Evolutionary conservation across 2,888 invertebrate genomes (phyloP), one percentile per base, ranked within the genome.

Genomic region (Oscheius sp.): DNA sequence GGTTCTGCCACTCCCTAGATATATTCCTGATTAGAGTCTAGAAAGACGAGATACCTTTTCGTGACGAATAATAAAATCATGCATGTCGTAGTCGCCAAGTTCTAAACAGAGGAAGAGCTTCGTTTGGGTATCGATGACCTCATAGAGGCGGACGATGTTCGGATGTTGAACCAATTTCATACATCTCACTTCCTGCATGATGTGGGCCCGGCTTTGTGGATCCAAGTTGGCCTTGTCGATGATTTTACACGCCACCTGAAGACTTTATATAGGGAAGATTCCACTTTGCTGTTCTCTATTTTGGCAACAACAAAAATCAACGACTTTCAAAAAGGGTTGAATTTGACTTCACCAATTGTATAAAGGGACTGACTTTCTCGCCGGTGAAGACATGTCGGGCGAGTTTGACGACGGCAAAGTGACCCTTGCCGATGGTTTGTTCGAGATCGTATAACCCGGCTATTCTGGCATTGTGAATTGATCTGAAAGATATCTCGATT

Each of bases 131-230:
- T 98, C 98, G 87, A 98, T 98, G 75, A 81, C 80, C 90, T 98
- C 96, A 89, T 99, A 98, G 58, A 98, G 90, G 68, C 96, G 91
- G 53, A 98, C 97, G 45, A 98, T 96, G 89, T 98, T 95, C 34
- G 97, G 96, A 89, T 98, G 98, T 88, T 98, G 97, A 53, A 99
- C 97, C 83, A 98, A 89, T 89, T 97, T 97, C 96, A 97, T 97
- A 88, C 96, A 97, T 77, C 95, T 91, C 74, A 94, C 90, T 78
- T 88, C 88, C 90, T 96, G 95, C 88, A 95, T 94, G 81, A 98
- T 91, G 91, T 98, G 96, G 71, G 94, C 92, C 86, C 93, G 92
- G 20, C 96, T 96, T 45, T 95, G 92, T 84, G 95, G 94, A 89
- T 98, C 97, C 84, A 99, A 89, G 89, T 96, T 96, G 84, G 92